Evolutionary conservation across 2,113 vertebrate genomes (phyloP).

Genomic region (Myodes glareolus): DNA sequence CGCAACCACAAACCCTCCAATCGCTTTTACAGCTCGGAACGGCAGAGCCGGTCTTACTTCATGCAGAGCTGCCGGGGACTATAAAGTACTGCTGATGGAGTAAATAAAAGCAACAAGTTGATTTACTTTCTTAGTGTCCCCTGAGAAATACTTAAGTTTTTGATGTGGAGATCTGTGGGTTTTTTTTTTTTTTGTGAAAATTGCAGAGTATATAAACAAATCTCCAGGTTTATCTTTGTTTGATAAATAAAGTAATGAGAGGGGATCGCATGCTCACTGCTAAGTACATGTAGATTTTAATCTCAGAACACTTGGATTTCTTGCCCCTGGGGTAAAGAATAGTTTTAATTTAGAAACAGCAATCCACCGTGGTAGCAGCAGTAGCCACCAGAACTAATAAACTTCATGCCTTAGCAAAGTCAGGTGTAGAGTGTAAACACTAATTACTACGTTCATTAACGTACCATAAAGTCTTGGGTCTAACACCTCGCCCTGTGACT

Average conservation of each 20-base stretch:
- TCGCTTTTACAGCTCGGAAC: not conserved
- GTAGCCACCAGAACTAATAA: not conserved
- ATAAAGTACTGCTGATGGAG: not conserved
- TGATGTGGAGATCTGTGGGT: not conserved
- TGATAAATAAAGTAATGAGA: not conserved
- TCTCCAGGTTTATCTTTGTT: conserved; percentile 4
- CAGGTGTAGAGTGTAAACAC: not conserved
- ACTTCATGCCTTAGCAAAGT: conserved; percentile 21
- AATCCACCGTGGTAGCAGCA: not conserved
- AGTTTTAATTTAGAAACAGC: not conserved
- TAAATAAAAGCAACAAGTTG: conserved; percentile 33
- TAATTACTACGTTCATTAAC: not conserved
- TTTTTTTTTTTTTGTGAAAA: conserved; percentile 51
- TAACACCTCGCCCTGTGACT: not conserved
- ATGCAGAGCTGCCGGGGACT: conserved; percentile 11
- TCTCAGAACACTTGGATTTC: not conserved
- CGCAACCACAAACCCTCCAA: not conserved
- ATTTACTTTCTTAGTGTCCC: conserved; percentile 14
- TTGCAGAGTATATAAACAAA: not conserved
- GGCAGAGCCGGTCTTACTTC: not conserved
- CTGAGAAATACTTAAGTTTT: conserved; percentile 30
- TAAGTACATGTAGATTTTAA: not conserved
- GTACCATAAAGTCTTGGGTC: not conserved
- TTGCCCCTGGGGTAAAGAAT: not conserved
- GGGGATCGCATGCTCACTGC: not conserved